Evolutionary conservation across 2,113 vertebrate species (phyloP).

Genomic region (Strix uralensis): DNA sequence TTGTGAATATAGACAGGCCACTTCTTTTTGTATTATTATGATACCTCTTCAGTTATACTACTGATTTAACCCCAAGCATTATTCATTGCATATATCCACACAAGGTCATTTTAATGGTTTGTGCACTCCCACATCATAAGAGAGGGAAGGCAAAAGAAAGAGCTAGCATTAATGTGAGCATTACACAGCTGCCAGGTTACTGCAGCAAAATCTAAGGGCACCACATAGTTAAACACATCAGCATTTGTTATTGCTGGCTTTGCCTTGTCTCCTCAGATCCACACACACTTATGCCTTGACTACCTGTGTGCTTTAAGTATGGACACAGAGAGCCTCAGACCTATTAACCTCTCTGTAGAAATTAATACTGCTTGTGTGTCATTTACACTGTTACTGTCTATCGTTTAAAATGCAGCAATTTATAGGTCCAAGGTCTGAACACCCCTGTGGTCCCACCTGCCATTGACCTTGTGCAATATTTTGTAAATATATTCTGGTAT

Average conservation of each 20-base stretch:
- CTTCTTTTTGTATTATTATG: not conserved
- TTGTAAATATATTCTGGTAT: not conserved
- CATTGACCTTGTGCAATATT: not conserved
- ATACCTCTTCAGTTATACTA: not conserved
- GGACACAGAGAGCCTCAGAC: not conserved
- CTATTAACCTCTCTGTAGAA: not conserved
- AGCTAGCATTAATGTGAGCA: not conserved
- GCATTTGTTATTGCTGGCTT: not conserved
- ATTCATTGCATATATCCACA: not conserved
- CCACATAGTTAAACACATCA: not conserved
- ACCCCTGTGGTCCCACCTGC: accelerated
- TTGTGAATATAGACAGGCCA: not conserved
- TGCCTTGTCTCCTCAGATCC: not conserved
- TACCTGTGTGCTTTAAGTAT: not conserved
- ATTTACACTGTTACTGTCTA: not conserved
- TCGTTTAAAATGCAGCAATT: not conserved
- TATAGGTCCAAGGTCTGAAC: not conserved
- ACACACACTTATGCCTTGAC: not conserved
- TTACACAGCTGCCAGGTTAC: not conserved
- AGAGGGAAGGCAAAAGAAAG: not conserved
- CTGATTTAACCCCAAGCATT: not conserved
- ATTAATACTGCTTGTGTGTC: not conserved
- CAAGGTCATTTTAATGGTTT: not conserved
- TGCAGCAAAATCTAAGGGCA: not conserved
- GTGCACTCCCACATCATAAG: not conserved